phyloP scores from a whole-genome alignment of 2,888 invertebrate species.

The Tenthredo livida region DNA sequence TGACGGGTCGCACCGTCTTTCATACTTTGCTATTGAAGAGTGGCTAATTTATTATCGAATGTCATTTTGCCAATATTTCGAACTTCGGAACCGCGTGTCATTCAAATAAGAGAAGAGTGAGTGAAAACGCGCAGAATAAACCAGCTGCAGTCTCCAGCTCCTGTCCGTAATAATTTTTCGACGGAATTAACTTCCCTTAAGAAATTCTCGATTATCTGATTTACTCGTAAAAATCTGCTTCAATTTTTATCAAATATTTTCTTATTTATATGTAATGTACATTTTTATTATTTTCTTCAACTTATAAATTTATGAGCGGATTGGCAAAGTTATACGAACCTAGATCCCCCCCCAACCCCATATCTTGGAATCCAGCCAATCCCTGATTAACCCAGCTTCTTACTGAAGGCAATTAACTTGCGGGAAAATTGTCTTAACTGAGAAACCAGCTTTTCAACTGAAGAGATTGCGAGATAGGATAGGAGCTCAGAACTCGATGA shows the following conservation, averaged over 20 bases:
- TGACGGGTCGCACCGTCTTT: conserved; percentile 50
- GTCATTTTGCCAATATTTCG: conserved; percentile 41
- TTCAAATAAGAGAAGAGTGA: neutral
- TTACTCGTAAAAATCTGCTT: neutral
- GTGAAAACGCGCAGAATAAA: neutral
- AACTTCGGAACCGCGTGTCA: conserved; percentile 32
- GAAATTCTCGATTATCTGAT: neutral
- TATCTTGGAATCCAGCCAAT: conserved; percentile 34
- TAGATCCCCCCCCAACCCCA: neutral
- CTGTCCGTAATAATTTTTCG: neutral
- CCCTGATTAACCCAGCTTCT: conserved; percentile 37
- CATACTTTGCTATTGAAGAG: conserved; percentile 42
- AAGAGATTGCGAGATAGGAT: conserved; percentile 8
- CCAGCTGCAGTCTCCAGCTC: neutral
- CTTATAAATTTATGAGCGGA: conserved; percentile 4
- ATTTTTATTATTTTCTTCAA: neutral
- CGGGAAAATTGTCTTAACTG: conserved; percentile 34
- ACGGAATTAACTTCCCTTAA: neutral
- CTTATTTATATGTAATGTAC: neutral
- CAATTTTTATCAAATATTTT: neutral
- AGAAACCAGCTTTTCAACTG: conserved; percentile 8
- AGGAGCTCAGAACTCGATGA: conserved; percentile 42
- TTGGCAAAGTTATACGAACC: conserved; percentile 23
- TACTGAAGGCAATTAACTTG: conserved; percentile 42
- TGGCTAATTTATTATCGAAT: conserved; percentile 52